These are phyloP conservation scores for Coluber constrictor DNA, from an alignment of 2,797 vertebrate species.

Conservation along the genomic window DNA sequence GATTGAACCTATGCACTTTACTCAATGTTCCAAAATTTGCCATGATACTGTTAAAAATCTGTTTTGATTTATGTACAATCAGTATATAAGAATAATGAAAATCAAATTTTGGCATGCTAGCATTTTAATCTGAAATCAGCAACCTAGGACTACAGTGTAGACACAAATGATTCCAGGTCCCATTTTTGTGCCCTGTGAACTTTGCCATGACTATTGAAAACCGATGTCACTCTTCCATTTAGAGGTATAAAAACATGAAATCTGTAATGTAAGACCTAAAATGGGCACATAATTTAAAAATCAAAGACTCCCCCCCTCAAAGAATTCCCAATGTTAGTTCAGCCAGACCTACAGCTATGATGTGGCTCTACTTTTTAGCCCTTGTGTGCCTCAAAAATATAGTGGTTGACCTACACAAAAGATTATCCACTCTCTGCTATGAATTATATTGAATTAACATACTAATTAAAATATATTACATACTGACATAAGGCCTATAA, in stretches of 20 bases:
- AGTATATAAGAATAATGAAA: not conserved
- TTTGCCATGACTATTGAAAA: not conserved
- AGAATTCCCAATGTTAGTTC: not conserved
- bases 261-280: not conserved
- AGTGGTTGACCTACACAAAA: not conserved
- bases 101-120: not conserved
- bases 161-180: not conserved
- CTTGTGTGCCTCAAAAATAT: not conserved
- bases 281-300: not conserved
- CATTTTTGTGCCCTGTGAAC: not conserved
- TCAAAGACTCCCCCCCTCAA: not conserved
- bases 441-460: not conserved
- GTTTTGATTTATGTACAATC: not conserved
- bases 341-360: not conserved
- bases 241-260: not conserved
- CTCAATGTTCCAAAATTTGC: not conserved
- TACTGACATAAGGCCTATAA: not conserved
- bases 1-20: not conserved
- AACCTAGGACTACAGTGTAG: not conserved
- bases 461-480: not conserved
- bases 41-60: not conserved
- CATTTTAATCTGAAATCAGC: not conserved
- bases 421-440: not conserved
- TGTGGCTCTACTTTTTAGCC: not conserved
- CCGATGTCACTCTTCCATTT: not conserved